These are phyloP conservation scores for Poeciliopsis gracilis DNA, from an alignment of 2,797 vertebrate genomes.

Conservation along the genomic window DNA sequence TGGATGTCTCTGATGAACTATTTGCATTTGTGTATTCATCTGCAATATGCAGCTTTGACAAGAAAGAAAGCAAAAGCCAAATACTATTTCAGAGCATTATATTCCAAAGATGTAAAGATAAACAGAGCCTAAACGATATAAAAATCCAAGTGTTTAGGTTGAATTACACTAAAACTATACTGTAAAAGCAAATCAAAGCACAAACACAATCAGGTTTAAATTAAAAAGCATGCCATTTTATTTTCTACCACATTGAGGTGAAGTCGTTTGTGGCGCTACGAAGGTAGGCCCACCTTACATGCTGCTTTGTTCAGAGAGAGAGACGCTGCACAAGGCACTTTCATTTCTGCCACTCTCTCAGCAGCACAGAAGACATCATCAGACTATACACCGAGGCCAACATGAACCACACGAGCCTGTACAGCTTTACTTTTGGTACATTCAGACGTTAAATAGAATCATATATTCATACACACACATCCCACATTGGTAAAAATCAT, in stretches of 20 bases:
- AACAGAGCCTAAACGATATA: neutral
- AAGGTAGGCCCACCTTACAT: conserved; percentile 70
- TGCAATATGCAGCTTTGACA: neutral
- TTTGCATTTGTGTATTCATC: neutral
- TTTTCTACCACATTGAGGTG: conserved; percentile 67
- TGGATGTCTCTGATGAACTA: neutral
- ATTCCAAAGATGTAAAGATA: neutral
- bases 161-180: neutral
- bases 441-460: conserved; percentile 81
- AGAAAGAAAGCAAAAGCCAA: neutral
- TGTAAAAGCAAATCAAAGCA: neutral
- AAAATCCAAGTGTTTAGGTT: neutral
- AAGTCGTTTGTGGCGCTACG: conserved; percentile 45
- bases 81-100: neutral
- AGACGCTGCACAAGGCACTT: conserved; percentile 86
- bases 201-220: conserved; percentile 63
- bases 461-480: conserved; percentile 76
- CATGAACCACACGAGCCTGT: conserved; percentile 57
- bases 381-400: conserved; percentile 58
- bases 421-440: conserved; percentile 75
- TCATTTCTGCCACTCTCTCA: conserved; percentile 72
- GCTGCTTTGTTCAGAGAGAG: conserved; percentile 71
- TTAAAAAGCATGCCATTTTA: conserved; percentile 84
- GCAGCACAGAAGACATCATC: conserved; percentile 71
- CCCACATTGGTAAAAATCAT: conserved; percentile 78